Conservation (phyloP, 2,888 invertebrate species). For the Cephonodes hylas region DNA sequence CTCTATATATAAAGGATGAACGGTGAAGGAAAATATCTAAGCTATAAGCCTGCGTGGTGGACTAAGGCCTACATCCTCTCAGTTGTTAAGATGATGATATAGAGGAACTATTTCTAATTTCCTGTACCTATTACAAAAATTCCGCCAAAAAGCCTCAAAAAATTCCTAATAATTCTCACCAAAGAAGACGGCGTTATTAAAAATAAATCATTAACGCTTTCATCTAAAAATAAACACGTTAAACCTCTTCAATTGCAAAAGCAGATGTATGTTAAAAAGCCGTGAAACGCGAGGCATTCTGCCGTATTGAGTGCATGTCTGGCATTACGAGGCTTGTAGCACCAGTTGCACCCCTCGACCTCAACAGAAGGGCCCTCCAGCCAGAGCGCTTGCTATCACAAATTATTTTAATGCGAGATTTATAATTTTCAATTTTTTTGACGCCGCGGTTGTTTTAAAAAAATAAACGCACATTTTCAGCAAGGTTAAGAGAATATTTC, state of each 20-base stretch:
- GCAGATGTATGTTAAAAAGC: background rate
- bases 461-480: background rate
- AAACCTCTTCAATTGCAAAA: background rate
- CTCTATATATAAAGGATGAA: no score
- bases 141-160: no score
- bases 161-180: no score
- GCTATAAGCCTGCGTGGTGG: no score
- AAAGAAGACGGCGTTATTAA: background rate
- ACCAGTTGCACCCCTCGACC: constrained; percentile 4
- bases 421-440: background rate
- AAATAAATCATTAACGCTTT: background rate
- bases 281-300: background rate
- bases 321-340: background rate
- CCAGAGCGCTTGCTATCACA: background rate
- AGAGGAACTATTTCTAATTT: no score
- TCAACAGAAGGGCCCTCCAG: background rate
- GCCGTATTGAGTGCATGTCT: background rate
- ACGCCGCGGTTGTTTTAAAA: background rate
- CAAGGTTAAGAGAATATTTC: background rate
- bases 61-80: no score
- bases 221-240: background rate
- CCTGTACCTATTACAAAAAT: no score
- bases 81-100: no score
- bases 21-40: no score
- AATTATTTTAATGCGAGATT: background rate